Conservation (phyloP, 2,113 vertebrate species). For the Amazona vittata region DNA sequence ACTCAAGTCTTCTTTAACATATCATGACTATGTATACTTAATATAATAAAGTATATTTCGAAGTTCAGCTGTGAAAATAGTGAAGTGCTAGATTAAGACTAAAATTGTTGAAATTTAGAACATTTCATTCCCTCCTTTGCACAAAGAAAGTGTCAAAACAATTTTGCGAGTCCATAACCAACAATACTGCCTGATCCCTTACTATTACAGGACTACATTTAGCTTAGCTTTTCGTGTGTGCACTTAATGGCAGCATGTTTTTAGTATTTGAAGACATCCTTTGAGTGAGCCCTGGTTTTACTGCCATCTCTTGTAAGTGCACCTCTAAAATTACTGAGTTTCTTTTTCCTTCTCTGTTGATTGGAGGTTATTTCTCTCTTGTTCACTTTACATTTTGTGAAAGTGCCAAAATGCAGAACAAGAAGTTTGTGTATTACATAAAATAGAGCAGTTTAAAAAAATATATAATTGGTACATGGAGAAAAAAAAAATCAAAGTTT, state of each 20-base stretch:
- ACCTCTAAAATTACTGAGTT: neutral
- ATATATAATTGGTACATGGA: neutral
- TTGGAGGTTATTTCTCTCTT: neutral
- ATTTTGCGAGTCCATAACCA: neutral
- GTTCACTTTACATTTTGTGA: neutral
- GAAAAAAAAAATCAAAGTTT: neutral
- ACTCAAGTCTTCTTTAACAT: neutral
- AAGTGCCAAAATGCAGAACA: neutral
- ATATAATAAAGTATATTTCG: neutral
- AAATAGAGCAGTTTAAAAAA: neutral
- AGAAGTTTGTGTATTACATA: neutral
- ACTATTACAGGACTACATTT: neutral
- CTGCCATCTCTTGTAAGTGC: neutral
- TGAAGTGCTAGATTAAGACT: neutral
- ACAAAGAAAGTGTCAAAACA: neutral
- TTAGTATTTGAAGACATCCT: neutral
- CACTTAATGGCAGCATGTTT: neutral
- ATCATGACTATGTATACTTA: neutral
- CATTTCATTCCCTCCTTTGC: neutral
- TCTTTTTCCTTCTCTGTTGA: neutral
- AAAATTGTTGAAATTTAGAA: neutral
- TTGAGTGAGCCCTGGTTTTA: fast-evolving
- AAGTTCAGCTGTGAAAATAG: neutral
- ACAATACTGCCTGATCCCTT: neutral
- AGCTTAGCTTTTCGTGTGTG: neutral